Conservation (phyloP, 2,888 invertebrate species). For the Acrobasis suavella region DNA sequence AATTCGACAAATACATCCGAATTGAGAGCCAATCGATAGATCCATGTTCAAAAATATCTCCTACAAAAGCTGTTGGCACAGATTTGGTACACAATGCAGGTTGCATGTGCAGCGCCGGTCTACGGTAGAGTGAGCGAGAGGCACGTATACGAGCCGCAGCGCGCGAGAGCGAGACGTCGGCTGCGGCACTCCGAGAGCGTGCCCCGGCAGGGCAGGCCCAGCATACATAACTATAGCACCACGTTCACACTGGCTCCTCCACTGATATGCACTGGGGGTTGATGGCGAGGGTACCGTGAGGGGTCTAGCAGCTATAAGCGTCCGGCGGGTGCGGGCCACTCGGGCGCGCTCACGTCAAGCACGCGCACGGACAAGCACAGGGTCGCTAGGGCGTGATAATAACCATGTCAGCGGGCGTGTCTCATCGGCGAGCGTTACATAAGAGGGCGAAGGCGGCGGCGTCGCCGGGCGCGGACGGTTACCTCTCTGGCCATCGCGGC, state of each 20-base stretch:
- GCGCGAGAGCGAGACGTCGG: slow-evolving; percentile 60
- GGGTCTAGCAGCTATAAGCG: slow-evolving; percentile 28
- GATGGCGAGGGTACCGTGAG: background rate
- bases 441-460: slow-evolving; percentile 55
- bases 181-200: slow-evolving; percentile 55
- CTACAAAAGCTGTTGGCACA: slow-evolving; percentile 44
- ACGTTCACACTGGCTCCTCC: slow-evolving; percentile 26
- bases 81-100: slow-evolving; percentile 60
- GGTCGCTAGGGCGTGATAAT: slow-evolving; percentile 37
- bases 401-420: slow-evolving; percentile 59
- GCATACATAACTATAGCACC: slow-evolving; percentile 33
- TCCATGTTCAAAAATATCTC: slow-evolving; percentile 32
- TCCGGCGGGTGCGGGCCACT: slow-evolving; percentile 24
- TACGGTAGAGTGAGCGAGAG: slow-evolving; percentile 58
- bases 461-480: slow-evolving; percentile 67
- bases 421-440: slow-evolving; percentile 54
- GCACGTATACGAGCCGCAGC: slow-evolving; percentile 39
- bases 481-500: slow-evolving; percentile 89
- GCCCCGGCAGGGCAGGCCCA: slow-evolving; percentile 31
- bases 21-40: slow-evolving; percentile 33
- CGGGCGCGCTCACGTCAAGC: slow-evolving; percentile 25
- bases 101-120: slow-evolving; percentile 64
- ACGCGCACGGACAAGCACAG: slow-evolving; percentile 31
- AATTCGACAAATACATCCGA: slow-evolving; percentile 5
- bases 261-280: slow-evolving; percentile 36